A percentile compares a stretch with the other conserved stretches of the same genome.
These are phyloP conservation scores for Cyphomyrus plagiostoma DNA, from an alignment of 2,113 vertebrate species.

Conservation along the genomic window DNA sequence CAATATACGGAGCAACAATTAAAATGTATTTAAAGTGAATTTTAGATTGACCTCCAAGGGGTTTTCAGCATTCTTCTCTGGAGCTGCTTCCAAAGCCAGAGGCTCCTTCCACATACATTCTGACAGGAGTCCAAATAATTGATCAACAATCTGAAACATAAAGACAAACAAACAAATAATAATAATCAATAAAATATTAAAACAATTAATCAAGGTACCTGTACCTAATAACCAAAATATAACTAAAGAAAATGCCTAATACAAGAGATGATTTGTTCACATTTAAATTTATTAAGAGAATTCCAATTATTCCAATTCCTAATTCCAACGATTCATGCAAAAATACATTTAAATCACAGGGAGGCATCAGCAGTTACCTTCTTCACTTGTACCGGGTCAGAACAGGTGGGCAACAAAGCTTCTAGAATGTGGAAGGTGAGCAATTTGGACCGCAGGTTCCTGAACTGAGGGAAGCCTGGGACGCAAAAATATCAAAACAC, in stretches of 20 bases:
- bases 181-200: background rate
- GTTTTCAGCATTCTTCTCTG: constrained; percentile 42
- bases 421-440: constrained; percentile 69
- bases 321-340: background rate
- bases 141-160: constrained; percentile 57
- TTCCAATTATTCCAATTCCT: background rate
- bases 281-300: background rate
- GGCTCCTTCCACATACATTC: constrained; percentile 70
- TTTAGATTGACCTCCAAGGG: constrained; percentile 44
- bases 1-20: background rate
- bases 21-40: background rate
- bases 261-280: background rate
- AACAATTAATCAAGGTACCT: background rate
- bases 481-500: background rate
- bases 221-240: background rate
- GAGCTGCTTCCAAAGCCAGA: constrained; percentile 39
- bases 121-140: constrained; percentile 63
- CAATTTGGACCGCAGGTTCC: constrained; percentile 66
- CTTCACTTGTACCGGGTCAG: constrained; percentile 56
- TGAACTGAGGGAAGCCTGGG: constrained; percentile 52
- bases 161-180: background rate
- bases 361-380: constrained; percentile 43
- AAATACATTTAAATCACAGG: background rate
- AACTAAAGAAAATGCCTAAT: background rate
- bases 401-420: constrained; percentile 60